phyloP scores from a whole-genome alignment of 2,113 vertebrate genomes.

The Sitta europaea region DNA sequence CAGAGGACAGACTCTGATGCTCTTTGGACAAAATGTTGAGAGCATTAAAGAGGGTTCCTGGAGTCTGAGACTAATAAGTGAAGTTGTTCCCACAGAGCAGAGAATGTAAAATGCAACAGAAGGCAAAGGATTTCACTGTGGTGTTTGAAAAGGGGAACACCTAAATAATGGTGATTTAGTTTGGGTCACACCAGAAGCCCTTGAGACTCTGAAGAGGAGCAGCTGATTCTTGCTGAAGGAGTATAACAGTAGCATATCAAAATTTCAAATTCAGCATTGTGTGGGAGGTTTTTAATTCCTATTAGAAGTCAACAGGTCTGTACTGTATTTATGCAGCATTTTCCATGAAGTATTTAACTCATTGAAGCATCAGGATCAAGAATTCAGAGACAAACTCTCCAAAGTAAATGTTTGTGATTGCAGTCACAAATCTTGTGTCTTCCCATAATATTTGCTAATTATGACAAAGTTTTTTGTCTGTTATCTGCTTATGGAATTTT shows the following conservation, averaged over 20 bases:
- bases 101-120: background rate
- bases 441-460: background rate
- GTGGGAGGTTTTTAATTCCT: background rate
- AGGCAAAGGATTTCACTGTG: background rate
- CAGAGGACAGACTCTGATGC: background rate
- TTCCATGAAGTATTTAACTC: background rate
- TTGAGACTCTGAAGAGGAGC: background rate
- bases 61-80: background rate
- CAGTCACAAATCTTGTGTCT: background rate
- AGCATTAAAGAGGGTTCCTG: background rate
- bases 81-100: background rate
- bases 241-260: background rate
- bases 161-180: background rate
- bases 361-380: background rate
- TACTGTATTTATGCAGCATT: background rate
- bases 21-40: background rate
- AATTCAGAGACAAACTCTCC: background rate
- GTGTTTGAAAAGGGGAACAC: background rate
- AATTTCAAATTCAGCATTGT: background rate
- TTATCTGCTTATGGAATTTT: background rate
- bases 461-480: background rate
- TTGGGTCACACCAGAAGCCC: background rate
- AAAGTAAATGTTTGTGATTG: background rate
- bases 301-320: background rate
- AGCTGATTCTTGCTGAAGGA: background rate